These are phyloP conservation scores for Mellivora capensis DNA, from an alignment of 2,113 vertebrate species.

Conservation along the genomic window DNA sequence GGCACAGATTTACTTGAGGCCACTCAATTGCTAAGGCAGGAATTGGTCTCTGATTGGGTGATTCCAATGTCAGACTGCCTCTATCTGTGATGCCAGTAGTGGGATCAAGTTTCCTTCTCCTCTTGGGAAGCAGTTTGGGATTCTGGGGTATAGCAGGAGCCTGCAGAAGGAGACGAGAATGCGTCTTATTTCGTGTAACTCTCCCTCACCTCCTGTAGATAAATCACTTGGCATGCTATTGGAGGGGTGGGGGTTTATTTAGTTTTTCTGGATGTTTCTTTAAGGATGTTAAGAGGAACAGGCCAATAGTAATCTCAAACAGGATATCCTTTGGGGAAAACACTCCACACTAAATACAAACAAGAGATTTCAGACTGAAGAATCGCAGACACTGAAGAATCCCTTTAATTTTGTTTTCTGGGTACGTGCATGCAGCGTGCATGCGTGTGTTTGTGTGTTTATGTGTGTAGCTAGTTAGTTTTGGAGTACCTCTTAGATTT, in stretches of 20 bases:
- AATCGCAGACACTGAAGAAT: conserved; percentile 39
- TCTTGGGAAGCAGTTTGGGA: background rate
- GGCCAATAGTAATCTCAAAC: conserved; percentile 81
- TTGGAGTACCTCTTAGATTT: background rate
- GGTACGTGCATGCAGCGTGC: background rate
- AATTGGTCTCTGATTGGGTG: background rate
- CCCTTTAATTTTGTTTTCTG: background rate
- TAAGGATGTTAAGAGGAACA: conserved; percentile 72
- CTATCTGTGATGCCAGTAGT: background rate
- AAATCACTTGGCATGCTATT: conserved; percentile 34
- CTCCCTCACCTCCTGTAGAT: background rate
- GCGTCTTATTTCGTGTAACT: background rate
- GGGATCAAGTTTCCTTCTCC: background rate
- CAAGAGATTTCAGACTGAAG: conserved; percentile 77
- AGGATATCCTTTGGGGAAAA: conserved; percentile 87
- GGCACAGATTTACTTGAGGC: background rate
- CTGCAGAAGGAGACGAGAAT: background rate
- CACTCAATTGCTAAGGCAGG: background rate
- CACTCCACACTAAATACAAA: conserved; percentile 77
- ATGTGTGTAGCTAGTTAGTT: background rate
- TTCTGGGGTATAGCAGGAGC: background rate
- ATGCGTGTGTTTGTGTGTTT: background rate
- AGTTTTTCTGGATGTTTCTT: conserved; percentile 70
- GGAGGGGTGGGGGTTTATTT: conserved; percentile 65
- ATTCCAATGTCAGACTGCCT: background rate